A percentile compares a stretch with the other conserved stretches of the same genome.
These are phyloP conservation scores for Ptychochromis oligacanthus DNA, from an alignment of 2,113 vertebrate genomes.

Conservation along the genomic window DNA sequence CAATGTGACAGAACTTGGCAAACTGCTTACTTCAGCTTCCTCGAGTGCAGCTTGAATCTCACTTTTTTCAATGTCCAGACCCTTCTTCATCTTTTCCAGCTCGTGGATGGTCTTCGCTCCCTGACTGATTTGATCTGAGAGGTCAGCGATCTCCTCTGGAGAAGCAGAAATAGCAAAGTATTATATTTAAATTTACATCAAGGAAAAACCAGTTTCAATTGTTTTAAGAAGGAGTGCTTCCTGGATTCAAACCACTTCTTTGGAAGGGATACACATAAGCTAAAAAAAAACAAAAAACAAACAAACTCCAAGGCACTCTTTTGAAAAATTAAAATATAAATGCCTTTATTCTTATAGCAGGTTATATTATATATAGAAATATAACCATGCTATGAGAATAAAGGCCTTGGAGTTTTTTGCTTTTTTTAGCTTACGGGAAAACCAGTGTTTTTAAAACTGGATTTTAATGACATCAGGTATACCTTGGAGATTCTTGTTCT, in stretches of 20 bases:
- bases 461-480: constrained; percentile 8
- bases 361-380: too few species aligned
- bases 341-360: too few species aligned
- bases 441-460: not conserved
- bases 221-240: too few species aligned
- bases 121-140: constrained; percentile 91
- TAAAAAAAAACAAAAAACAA: too few species aligned
- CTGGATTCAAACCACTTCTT: too few species aligned
- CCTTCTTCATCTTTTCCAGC: constrained; percentile 93
- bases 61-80: constrained; percentile 87
- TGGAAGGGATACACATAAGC: too few species aligned
- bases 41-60: constrained; percentile 93
- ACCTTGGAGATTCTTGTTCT: constrained; percentile 97
- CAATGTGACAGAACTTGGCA: not conserved
- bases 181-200: not conserved
- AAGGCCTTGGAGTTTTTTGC: too few species aligned
- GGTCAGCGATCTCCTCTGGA: constrained; percentile 91
- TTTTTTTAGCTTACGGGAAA: too few species aligned
- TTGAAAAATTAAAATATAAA: too few species aligned
- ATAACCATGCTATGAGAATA: too few species aligned
- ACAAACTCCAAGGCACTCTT: too few species aligned
- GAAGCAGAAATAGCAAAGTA: constrained; percentile 5
- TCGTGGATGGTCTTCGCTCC: constrained; percentile 90
- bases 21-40: constrained; percentile 88
- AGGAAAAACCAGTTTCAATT: too few species aligned